Base-by-base conservation (phyloP, 1,140 invertebrate species). In the Scaptomyza graminum region DNA sequence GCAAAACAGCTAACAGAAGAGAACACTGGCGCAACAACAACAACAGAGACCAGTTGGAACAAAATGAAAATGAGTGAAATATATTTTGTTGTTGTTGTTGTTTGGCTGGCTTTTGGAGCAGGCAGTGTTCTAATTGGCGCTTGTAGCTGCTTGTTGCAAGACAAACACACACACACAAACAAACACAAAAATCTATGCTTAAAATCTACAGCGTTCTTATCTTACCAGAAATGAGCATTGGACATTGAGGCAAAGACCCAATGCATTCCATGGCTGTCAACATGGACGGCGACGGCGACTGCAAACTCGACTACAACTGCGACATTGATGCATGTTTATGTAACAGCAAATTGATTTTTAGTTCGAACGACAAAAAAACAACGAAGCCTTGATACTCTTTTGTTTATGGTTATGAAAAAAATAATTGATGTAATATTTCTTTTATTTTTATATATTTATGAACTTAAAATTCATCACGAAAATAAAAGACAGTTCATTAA, bases 261-360 rank as follows among this genome's bases (percentile, higher is more conserved):
- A 34, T 34, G 72, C 83, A 88, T 87, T 87, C 82, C 83, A 79
- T 25, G 67, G 39, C 71, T 76, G 78, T 75, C 82, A 74, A 46
- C 55, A 11, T 16, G 52, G 47, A 51, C 54, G 55, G 51, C 60
- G 37, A 63, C 39, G 51, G 39, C 22, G 28, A 31, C 43, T 3
- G n/a, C 39, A 9, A 25, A 12, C 3, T 3, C 5, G 9, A 52
- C 25, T 9, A 8, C 15, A 37, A 13, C 67, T 54, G 54, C 50
- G 71, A 84, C 83, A 76, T 82, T 88, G 83, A 79, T 82, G 79
- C 79, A 88, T 79, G 83, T 79, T 88, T 76, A 83, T 88, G 76
- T 73, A 73, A 88, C 78, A 76, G 68, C 83, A 88, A 87, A 89
- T 88, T 83, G 84, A 88, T 88, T 88, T 74, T 78, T 57, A 69